A percentile compares a stretch with the other conserved stretches of the same genome.
Evolutionary conservation across 2,888 invertebrate species (phyloP).

Genomic region (Ditylenchus weischeri): DNA sequence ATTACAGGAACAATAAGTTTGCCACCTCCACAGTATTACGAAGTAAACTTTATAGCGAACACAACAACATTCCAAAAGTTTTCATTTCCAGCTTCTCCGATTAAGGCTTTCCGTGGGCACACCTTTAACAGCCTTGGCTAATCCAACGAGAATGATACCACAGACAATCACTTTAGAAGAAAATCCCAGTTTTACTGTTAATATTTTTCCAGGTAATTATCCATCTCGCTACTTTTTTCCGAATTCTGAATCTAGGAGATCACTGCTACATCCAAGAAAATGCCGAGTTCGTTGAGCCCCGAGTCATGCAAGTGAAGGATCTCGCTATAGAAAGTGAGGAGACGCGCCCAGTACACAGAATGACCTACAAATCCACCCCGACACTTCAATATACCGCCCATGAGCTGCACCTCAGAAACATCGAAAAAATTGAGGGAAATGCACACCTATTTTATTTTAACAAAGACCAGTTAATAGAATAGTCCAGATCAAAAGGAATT

Average conservation of each 20-base stretch:
- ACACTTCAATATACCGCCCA: not conserved
- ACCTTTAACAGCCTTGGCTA: conserved; percentile 16
- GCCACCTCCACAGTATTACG: conserved; percentile 57
- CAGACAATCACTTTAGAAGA: conserved; percentile 26
- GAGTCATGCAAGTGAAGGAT: conserved; percentile 14
- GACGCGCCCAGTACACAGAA: conserved; percentile 17
- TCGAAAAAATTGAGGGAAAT: not conserved
- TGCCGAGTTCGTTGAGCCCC: conserved; percentile 15
- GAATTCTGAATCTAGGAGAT: conserved; percentile 11
- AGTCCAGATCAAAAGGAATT: not conserved
- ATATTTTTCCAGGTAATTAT: conserved; percentile 27
- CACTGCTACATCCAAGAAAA: conserved; percentile 18
- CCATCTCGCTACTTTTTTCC: too few species aligned
- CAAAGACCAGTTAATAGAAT: not conserved
- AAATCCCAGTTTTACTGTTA: conserved; percentile 8
- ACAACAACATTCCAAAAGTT: not conserved
- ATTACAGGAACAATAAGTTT: conserved; percentile 38
- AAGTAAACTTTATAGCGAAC: conserved; percentile 29
- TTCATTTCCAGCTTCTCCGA: not conserved
- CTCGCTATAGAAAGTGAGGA: conserved; percentile 10
- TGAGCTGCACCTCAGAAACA: conserved; percentile 13
- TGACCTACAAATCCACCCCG: conserved; percentile 1
- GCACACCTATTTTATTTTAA: not conserved
- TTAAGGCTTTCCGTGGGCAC: conserved; percentile 4
- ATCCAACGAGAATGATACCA: conserved; percentile 32